Base-by-base conservation (phyloP, 2,888 invertebrate genomes). In the Serrognathus titanus region DNA sequence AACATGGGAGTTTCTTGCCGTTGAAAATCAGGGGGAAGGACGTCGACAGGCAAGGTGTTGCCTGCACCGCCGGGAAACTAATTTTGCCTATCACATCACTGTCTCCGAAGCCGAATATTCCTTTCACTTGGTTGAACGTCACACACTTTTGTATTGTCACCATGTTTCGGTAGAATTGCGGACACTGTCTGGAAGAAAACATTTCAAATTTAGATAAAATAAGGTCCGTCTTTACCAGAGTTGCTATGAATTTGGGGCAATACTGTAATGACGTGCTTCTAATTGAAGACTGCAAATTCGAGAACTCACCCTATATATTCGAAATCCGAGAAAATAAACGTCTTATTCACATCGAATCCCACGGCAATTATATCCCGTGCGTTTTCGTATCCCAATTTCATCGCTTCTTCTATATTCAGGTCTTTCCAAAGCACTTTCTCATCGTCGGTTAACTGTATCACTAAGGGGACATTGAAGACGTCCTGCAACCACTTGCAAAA, bases 341-440 rank as follows among this genome's bases (percentile, higher is more conserved):
- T 99, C 71, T 96, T 97, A 0, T 92, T 84, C 0, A 86, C 78
- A 75, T 97, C 91, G 76, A 98, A 99, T 1, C 98, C 99, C 67
- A 94, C 87, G 0, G 99, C 96, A 62, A 99, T 93, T 57, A 99
- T 99, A 74, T 99, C 99, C 78, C 95, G 97, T 1, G 94, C 92
- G 79, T 99, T 99, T 73, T 93, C 92, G 62, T 85, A 82, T 0
- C 94, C 90, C 80, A 98, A 83, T 71, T 85, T 85, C 53, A 90
- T 85, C 0, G 94, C 89, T 62, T 94, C 92, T 65, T 97, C 96
- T 7, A 97, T 75, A 66, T 89, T 89, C 51, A 99, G 80, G 73
- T 97, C 94, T 74, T 90, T 96, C 98, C 99, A 99, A 68, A 99
- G 81, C 3, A 89, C 92, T 76, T 99, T 99, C 76, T 99, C 99